Conservation (phyloP, 2,888 invertebrate species). For the Nipponacmea schrenckii region DNA sequence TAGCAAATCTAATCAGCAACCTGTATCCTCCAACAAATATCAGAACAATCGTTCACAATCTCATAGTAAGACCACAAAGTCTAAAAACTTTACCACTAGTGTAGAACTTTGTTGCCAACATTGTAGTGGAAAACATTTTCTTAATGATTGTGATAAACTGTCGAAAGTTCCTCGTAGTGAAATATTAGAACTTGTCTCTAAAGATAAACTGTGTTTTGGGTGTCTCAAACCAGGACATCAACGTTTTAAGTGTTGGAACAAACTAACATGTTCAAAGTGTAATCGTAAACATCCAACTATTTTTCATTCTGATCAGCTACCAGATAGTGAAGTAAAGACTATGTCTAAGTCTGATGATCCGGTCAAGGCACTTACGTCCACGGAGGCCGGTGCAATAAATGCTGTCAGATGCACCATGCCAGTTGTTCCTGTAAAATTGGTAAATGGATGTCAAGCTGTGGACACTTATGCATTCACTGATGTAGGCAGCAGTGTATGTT, state of each 20-base stretch:
- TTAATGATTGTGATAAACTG: neutral
- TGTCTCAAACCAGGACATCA: neutral
- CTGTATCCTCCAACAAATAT: no score
- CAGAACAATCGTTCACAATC: neutral
- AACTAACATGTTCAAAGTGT: neutral
- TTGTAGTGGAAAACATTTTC: neutral
- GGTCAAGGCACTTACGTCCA: no score
- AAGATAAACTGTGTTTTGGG: neutral
- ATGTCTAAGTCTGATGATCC: no score
- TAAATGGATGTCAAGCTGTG: neutral
- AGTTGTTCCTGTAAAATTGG: slow-evolving; percentile 19
- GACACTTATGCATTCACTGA: slow-evolving; percentile 22
- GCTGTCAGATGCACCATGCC: slow-evolving; percentile 13
- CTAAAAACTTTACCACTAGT: neutral
- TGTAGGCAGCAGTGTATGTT: slow-evolving; percentile 14
- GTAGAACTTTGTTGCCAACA: neutral
- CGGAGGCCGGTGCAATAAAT: neutral
- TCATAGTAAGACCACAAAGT: neutral
- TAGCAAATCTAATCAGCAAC: neutral
- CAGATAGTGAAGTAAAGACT: no score
- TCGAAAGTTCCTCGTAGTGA: neutral
- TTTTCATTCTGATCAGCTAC: neutral
- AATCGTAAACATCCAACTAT: neutral
- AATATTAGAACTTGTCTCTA: neutral
- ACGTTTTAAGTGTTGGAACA: neutral